Conservation (phyloP, 2,113 vertebrate genomes). For the Pelmatolapia mariae region DNA sequence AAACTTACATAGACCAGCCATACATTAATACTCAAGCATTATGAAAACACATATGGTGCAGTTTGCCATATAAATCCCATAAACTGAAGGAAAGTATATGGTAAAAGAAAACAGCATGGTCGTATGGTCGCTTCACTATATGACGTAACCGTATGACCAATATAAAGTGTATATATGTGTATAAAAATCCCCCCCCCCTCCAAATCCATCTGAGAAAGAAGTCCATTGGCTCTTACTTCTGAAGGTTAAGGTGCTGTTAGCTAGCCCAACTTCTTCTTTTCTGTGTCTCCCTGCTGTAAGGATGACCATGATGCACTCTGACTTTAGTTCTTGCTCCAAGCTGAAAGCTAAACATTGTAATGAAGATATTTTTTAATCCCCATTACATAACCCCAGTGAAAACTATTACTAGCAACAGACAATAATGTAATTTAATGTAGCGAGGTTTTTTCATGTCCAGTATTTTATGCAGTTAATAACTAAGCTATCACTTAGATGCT, state of each 20-base stretch:
- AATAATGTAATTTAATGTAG: background rate
- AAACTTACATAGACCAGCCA: background rate
- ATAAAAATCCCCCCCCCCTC: background rate
- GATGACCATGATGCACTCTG: background rate
- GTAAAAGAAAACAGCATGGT: background rate
- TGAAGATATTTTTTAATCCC: background rate
- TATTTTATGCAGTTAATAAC: background rate
- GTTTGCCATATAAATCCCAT: background rate
- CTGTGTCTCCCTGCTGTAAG: background rate
- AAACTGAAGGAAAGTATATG: background rate
- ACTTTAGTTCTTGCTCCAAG: background rate
- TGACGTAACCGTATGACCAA: too few species aligned
- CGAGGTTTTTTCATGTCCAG: background rate
- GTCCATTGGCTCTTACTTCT: background rate
- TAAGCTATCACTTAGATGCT: background rate
- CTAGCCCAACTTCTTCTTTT: background rate
- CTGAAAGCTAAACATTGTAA: background rate
- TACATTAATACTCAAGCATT: background rate
- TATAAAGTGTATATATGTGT: background rate
- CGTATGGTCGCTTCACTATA: background rate
- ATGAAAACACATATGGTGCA: background rate
- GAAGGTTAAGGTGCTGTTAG: background rate
- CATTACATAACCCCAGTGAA: background rate
- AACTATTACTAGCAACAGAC: background rate
- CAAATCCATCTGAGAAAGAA: background rate